These are phyloP conservation scores for Diarsia brunnea DNA, from an alignment of 2,888 invertebrate genomes.

Conservation along the genomic window DNA sequence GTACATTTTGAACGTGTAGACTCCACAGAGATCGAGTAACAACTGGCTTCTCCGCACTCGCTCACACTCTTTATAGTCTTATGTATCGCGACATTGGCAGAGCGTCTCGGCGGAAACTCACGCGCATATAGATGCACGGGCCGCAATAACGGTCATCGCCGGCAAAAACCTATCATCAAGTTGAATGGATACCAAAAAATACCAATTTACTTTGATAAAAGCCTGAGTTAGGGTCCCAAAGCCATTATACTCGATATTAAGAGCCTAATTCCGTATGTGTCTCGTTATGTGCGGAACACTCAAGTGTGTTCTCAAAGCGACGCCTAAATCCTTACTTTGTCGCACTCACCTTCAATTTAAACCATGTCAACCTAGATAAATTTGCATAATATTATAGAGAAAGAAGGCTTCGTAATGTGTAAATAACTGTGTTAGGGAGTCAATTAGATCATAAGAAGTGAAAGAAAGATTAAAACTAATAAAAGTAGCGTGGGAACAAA, in stretches of 20 bases:
- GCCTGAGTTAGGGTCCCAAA: conserved; percentile 24
- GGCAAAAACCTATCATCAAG: conserved; percentile 78
- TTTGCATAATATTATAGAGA: conserved; percentile 32
- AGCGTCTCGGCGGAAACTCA: conserved; percentile 74
- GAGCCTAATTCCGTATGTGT: neutral
- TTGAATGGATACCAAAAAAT: conserved; percentile 71
- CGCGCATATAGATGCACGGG: conserved; percentile 76
- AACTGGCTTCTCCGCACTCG: conserved; percentile 80
- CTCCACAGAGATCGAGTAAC: conserved; percentile 75
- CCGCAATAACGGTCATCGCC: conserved; percentile 80
- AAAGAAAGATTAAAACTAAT: neutral
- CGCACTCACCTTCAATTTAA: conserved; percentile 8
- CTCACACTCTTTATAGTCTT: conserved; percentile 80
- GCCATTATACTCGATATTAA: neutral
- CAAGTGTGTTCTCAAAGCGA: neutral
- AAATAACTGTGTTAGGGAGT: neutral
- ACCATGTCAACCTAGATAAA: conserved; percentile 38
- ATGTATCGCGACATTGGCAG: conserved; percentile 68
- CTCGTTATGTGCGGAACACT: neutral
- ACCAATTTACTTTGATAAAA: conserved; percentile 62
- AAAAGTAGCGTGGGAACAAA: conserved; percentile 1
- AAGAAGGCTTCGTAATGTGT: neutral
- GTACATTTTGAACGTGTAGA: conserved; percentile 82
- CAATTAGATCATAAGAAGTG: conserved; percentile 4
- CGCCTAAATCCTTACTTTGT: neutral